These are phyloP conservation scores for Sinelater perroti DNA, from an alignment of 2,888 invertebrate genomes.

Conservation along the genomic window DNA sequence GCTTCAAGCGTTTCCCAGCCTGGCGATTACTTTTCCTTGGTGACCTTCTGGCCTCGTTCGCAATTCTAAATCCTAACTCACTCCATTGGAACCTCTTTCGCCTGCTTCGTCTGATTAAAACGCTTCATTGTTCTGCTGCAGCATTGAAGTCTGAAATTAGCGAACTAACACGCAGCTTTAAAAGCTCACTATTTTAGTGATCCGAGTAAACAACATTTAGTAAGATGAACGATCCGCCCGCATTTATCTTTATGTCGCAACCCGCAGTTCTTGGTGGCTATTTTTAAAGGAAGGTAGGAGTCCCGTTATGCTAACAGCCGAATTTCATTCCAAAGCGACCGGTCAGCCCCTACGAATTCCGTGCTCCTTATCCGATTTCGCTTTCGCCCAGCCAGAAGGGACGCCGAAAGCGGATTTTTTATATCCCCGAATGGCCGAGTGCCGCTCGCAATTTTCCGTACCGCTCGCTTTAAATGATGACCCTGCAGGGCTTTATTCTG, in stretches of 20 bases:
- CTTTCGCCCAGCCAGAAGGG: neutral
- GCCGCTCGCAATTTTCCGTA: conserved; percentile 19
- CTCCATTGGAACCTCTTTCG: too few species aligned
- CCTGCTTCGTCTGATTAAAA: too few species aligned
- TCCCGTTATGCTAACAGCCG: conserved; percentile 1
- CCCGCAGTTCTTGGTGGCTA: neutral
- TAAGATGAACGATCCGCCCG: neutral
- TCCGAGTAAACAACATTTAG: too few species aligned
- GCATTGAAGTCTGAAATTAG: too few species aligned
- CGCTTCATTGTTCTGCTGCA: too few species aligned
- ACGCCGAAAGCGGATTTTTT: neutral
- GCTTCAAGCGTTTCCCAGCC: too few species aligned
- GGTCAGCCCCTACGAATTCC: too few species aligned
- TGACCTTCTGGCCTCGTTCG: too few species aligned
- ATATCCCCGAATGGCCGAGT: conserved; percentile 1
- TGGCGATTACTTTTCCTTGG: too few species aligned
- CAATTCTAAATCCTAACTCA: too few species aligned
- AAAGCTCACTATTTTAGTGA: too few species aligned
- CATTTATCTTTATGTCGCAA: conserved; percentile 5
- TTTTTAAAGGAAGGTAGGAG: conserved; percentile 6
- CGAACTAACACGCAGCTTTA: too few species aligned
- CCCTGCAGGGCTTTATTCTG: conserved; percentile 26
- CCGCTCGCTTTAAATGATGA: conserved; percentile 28
- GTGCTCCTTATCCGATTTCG: neutral
- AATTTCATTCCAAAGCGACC: neutral